Evolutionary conservation across 2,797 vertebrate species (phyloP), one percentile per base, ranked within the genome.

Genomic region (Semaprochilodus insignis): DNA sequence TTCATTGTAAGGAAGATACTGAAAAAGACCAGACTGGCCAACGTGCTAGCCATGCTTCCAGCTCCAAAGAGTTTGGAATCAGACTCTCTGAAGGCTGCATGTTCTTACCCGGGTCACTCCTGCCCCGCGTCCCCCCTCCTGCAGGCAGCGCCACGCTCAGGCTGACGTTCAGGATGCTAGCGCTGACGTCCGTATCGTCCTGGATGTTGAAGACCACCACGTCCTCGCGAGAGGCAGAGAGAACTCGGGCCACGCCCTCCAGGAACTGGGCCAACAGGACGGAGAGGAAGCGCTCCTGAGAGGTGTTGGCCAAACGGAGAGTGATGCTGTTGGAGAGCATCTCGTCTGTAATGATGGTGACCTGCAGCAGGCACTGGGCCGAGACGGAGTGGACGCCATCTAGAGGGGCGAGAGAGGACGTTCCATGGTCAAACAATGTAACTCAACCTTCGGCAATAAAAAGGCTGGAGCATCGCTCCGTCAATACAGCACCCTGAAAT

Each of bases 321-420:
- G 98, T 99, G 94, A 99, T 98, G 86, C 97, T 98, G 94, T 97
- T 97, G 85, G 97, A 97, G 82, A 99, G 91, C 97, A 98, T 98
- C 88, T 99, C 97, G 19, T 99, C 98, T 0, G 97, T 99, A 94
- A 99, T 96, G 90, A 99, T 95, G 72, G 95, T 97, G 91, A 99
- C 98, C 17, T 97, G 97, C 78, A 99, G 96, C 0, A 96, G 93
- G 80, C 98, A 99, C 92, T 97, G 97, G 0, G 97, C 97, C 0
- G 96, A 96, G 55, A 97, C 96, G 0, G 95, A 95, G 91, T 99
- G 97, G 80, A 97, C 83, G 0, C 98, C 98, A 6, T 99, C 98
- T 99, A 27, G n/a, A 55, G 57, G 23, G 67, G 51, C 66, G 36
- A 63, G 15, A 62, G 67, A 77, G 4, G 10, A 48, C 44, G 11